Conservation (phyloP, 37 sponge, comb jelly and placozoan species). For the Cliona cf. orientalis region DNA sequence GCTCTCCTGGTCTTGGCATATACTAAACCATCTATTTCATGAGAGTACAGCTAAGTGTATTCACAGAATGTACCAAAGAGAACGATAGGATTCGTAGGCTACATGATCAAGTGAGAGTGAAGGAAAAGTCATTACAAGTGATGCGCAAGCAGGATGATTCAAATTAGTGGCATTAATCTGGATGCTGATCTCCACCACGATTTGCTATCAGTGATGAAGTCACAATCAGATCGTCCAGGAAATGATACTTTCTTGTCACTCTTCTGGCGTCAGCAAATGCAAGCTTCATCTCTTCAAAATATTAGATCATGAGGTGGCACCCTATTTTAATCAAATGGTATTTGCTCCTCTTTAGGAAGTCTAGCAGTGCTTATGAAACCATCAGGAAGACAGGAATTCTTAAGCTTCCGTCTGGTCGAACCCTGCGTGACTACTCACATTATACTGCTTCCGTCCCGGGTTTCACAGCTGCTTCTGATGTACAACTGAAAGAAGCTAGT, state of each 20-base stretch:
- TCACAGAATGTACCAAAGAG: too few relatives aligned
- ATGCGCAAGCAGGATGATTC: too few relatives aligned
- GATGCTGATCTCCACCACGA: not conserved
- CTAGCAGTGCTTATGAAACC: not conserved
- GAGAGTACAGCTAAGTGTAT: too few relatives aligned
- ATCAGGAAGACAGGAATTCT: not conserved
- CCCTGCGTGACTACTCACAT: not conserved
- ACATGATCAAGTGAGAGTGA: too few relatives aligned
- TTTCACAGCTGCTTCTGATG: not conserved
- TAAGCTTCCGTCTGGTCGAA: not conserved
- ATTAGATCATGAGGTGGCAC: not conserved
- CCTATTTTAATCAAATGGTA: not conserved
- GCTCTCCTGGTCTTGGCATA: too few relatives aligned
- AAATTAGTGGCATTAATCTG: not conserved
- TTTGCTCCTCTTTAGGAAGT: not conserved
- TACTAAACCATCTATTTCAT: too few relatives aligned
- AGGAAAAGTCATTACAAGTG: too few relatives aligned
- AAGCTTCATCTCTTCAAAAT: not conserved
- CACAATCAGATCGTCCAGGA: not conserved
- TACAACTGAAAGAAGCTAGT: not conserved
- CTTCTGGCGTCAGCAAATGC: not conserved
- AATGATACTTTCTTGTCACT: not conserved
- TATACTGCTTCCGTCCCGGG: not conserved
- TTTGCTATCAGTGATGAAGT: not conserved
- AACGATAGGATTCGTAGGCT: too few relatives aligned